A percentile compares a stretch with the other conserved stretches of the same genome.
These are phyloP conservation scores for Vidua chalybeata DNA, from an alignment of 2,113 vertebrate species.

Conservation along the genomic window DNA sequence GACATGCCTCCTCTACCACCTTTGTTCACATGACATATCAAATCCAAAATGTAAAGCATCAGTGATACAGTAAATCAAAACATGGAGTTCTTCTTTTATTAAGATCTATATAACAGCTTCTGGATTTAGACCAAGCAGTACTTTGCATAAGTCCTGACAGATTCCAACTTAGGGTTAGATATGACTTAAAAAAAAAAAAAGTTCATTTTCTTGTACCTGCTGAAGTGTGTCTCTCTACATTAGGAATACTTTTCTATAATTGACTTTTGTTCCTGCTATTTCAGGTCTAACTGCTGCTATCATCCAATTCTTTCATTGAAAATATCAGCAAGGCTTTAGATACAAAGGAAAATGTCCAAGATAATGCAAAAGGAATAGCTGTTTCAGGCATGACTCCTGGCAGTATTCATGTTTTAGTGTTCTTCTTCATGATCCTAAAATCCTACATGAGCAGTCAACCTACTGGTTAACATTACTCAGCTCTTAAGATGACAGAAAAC, in stretches of 20 bases:
- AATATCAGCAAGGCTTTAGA: not conserved
- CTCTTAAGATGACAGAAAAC: not conserved
- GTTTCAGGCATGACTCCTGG: not conserved
- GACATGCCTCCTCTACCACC: not conserved
- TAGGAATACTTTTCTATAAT: not conserved
- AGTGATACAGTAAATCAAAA: not conserved
- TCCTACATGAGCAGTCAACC: not conserved
- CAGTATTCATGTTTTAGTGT: not conserved
- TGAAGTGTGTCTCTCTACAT: not conserved
- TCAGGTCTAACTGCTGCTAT: not conserved
- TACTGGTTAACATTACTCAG: not conserved
- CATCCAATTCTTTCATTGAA: not conserved
- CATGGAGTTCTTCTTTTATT: not conserved
- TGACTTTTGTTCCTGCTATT: not conserved
- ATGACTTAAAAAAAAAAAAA: not conserved
- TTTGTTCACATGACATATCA: accelerated
- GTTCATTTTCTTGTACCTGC: not conserved
- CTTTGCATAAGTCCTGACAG: not conserved
- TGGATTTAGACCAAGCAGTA: not conserved
- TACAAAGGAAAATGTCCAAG: not conserved
- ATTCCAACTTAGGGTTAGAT: not conserved
- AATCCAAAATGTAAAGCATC: not conserved
- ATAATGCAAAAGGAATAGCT: not conserved
- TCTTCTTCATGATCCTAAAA: not conserved
- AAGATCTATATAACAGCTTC: not conserved